These are phyloP conservation scores for Halcyon malimbica DNA, from an alignment of 2,113 vertebrate genomes.

Conservation along the genomic window DNA sequence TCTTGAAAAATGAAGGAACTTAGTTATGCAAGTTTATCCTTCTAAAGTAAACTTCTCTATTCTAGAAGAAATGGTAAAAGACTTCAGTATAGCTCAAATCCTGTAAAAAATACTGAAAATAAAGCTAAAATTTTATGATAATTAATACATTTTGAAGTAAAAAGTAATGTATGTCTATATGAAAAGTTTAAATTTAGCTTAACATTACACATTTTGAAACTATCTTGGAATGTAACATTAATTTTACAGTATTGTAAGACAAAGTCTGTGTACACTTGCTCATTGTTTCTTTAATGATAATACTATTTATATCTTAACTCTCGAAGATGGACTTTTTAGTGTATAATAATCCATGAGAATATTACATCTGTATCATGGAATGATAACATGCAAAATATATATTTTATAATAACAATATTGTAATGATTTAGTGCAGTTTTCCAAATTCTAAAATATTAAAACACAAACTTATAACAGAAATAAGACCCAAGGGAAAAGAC, in stretches of 20 bases:
- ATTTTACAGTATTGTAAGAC: neutral
- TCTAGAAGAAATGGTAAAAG: neutral
- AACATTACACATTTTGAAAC: neutral
- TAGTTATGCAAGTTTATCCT: neutral
- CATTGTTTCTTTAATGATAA: neutral
- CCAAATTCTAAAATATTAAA: neutral
- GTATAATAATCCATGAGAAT: neutral
- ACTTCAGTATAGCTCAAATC: neutral
- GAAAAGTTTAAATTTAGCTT: neutral
- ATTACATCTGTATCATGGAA: neutral
- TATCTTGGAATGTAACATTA: neutral
- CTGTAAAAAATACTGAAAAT: neutral
- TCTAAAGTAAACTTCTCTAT: neutral
- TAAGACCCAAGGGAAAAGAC: neutral
- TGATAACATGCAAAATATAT: neutral
- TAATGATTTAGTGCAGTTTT: neutral
- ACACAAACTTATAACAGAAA: neutral
- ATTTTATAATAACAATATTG: neutral
- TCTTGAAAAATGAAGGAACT: neutral
- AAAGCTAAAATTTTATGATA: neutral
- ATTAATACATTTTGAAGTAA: neutral
- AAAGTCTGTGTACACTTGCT: neutral
- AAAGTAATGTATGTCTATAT: neutral
- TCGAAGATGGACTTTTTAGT: neutral
- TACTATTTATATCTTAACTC: neutral